Percentiles rank a stretch among this genome's conserved stretches.
These are phyloP conservation scores for Rhodinocichla rosea DNA, from an alignment of 2,113 vertebrate species.

Conservation along the genomic window DNA sequence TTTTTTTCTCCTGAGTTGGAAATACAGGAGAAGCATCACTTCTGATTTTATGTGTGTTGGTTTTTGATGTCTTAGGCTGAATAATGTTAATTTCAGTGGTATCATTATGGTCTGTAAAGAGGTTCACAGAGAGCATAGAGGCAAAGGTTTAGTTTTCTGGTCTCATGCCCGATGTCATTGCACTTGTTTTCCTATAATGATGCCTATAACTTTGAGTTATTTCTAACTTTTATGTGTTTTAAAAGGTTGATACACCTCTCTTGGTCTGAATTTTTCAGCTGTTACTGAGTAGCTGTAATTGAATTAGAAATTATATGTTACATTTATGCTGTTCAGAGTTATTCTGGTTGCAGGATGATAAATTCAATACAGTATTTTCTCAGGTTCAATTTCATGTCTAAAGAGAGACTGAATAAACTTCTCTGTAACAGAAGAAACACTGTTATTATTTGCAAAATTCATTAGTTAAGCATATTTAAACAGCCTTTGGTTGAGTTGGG, in stretches of 20 bases:
- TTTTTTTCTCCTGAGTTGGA: background rate
- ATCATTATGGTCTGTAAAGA: background rate
- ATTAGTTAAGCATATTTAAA: background rate
- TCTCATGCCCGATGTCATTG: background rate
- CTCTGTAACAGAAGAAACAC: background rate
- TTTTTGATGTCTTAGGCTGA: background rate
- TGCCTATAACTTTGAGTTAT: background rate
- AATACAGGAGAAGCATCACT: background rate
- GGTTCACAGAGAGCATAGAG: background rate
- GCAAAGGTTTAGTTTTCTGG: background rate
- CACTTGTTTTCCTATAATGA: background rate
- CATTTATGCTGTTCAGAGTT: background rate
- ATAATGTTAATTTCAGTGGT: background rate
- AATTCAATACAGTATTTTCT: background rate
- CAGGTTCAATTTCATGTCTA: background rate
- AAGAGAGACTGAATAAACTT: background rate
- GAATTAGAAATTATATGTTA: background rate
- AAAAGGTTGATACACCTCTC: background rate
- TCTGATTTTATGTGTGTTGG: background rate
- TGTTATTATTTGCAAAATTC: background rate
- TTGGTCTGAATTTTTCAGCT: background rate
- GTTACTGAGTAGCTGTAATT: background rate
- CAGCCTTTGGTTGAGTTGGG: background rate
- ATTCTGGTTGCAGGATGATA: background rate
- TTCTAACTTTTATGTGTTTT: background rate